A percentile compares a stretch with the other conserved stretches of the same genome.
Conservation (phyloP, 2,888 invertebrate genomes). For the Liopterus haemorrhoidalis region DNA sequence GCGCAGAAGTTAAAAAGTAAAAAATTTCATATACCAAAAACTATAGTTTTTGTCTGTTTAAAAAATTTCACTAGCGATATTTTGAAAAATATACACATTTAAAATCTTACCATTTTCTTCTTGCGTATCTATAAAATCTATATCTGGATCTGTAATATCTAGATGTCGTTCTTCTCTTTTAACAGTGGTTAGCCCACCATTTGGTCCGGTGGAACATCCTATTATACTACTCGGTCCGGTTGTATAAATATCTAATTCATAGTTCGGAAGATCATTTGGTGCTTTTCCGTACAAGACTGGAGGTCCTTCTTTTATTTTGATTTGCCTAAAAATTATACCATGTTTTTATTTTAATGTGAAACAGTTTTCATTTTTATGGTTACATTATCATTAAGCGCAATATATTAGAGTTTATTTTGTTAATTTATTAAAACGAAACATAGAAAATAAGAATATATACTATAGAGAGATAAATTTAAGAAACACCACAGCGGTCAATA, state of each 20-base stretch:
- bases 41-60: too few relatives aligned
- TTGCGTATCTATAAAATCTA: conserved; percentile 64
- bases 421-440: too few relatives aligned
- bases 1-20: too few relatives aligned
- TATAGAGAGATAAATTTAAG: too few relatives aligned
- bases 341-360: too few relatives aligned
- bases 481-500: too few relatives aligned
- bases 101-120: conserved; percentile 39
- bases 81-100: too few relatives aligned
- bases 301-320: conserved; percentile 47
- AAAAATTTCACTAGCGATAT: too few relatives aligned
- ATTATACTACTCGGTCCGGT: conserved; percentile 54
- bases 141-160: conserved; percentile 60
- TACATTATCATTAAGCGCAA: background rate
- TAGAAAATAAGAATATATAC: too few relatives aligned
- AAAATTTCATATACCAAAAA: too few relatives aligned
- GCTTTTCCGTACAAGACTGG: conserved; percentile 64
- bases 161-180: conserved; percentile 61
- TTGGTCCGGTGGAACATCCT: conserved; percentile 75
- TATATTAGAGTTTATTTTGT: conserved; percentile 4
- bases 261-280: conserved; percentile 66
- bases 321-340: conserved; percentile 35
- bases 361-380: too few relatives aligned
- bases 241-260: conserved; percentile 49
- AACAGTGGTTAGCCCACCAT: conserved; percentile 71